A percentile compares a stretch with the other conserved stretches of the same genome.
phyloP scores from a whole-genome alignment of 2,113 vertebrate species.

The Brachyistius frenatus region DNA sequence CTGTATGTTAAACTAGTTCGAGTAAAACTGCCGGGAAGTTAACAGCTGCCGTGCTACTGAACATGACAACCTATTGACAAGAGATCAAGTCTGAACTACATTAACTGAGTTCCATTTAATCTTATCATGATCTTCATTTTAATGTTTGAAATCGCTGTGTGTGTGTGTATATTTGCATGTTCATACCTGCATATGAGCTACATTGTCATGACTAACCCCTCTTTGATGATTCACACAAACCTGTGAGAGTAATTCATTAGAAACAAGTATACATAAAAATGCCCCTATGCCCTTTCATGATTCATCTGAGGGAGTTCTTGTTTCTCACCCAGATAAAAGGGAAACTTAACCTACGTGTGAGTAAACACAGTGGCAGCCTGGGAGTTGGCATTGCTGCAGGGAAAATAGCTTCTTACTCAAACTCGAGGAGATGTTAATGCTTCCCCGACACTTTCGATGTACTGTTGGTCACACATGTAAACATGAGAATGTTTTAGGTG shows the following conservation, averaged over 20 bases:
- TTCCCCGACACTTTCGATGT: constrained; percentile 36
- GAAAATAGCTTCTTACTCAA: constrained; percentile 31
- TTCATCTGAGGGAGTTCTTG: constrained; percentile 53
- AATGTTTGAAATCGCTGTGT: background rate
- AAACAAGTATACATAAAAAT: constrained; percentile 47
- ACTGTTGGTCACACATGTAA: constrained; percentile 38
- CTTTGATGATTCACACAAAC: constrained; percentile 52
- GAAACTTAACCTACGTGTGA: constrained; percentile 47
- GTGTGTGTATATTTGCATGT: constrained; percentile 4
- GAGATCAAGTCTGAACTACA: constrained; percentile 11
- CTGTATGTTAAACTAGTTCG: background rate
- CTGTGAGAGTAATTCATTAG: constrained; percentile 31
- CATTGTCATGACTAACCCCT: constrained; percentile 14
- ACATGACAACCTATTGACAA: background rate
- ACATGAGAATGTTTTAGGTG: background rate
- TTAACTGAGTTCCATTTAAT: constrained; percentile 20
- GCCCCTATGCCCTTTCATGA: constrained; percentile 36
- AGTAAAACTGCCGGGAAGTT: background rate
- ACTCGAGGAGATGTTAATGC: constrained; percentile 32
- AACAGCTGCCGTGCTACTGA: background rate
- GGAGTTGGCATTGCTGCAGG: constrained; percentile 11
- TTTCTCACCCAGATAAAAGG: constrained; percentile 49
- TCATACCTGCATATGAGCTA: constrained; percentile 11
- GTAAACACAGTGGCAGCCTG: constrained; percentile 56
- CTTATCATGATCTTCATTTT: constrained; percentile 17